Evolutionary conservation across 2,888 invertebrate species (phyloP).

Genomic region (Drosophila leonis): DNA sequence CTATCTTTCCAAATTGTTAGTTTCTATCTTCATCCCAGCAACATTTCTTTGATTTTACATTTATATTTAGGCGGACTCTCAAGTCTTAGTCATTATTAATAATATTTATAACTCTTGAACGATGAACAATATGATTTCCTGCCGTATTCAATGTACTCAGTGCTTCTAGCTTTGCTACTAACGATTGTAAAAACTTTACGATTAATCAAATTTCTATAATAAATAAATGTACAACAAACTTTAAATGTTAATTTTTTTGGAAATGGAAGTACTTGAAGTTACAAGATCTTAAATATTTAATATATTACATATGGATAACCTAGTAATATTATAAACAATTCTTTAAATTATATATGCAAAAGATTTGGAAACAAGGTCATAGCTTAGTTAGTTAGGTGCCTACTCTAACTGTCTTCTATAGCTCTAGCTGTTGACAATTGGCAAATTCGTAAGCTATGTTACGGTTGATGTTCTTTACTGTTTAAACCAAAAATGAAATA

Average conservation of each 20-base stretch:
- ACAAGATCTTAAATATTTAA: neutral
- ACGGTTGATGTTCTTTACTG: too few relatives aligned
- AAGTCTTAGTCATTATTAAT: neutral
- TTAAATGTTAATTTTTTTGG: neutral
- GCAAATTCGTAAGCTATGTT: too few relatives aligned
- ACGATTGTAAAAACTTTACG: neutral
- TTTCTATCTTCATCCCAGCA: neutral
- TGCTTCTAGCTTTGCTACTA: conserved; percentile 4
- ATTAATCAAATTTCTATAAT: conserved; percentile 1
- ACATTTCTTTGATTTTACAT: neutral
- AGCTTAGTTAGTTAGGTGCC: too few relatives aligned
- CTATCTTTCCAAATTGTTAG: neutral
- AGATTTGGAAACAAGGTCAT: too few relatives aligned
- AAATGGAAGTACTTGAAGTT: neutral
- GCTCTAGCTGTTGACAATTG: too few relatives aligned
- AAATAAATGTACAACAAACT: neutral
- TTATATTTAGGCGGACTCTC: neutral
- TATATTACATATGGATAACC: too few relatives aligned
- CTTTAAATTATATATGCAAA: too few relatives aligned
- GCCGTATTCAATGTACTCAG: neutral
- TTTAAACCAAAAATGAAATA: too few relatives aligned
- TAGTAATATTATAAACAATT: too few relatives aligned
- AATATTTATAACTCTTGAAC: neutral
- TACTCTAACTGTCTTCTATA: too few relatives aligned
- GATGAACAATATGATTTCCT: neutral